Conservation (phyloP, 2,113 vertebrate genomes). For the Xenopus laevis region DNA sequence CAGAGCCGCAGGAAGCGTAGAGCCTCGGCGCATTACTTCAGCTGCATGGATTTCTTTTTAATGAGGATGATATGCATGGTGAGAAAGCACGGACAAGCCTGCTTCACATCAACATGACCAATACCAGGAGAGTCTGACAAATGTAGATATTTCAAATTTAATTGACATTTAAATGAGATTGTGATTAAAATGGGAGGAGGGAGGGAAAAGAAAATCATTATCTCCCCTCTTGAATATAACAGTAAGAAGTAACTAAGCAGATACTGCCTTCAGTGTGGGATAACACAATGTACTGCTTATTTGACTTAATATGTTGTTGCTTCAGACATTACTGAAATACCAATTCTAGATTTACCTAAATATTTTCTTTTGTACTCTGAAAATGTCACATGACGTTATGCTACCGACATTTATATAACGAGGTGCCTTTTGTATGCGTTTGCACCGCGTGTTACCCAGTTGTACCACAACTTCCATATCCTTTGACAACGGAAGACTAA, state of each 20-base stretch:
- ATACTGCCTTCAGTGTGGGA: slow-evolving; percentile 1
- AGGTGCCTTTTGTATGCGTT: too few species aligned
- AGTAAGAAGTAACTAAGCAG: not conserved
- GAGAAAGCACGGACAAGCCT: slow-evolving; percentile 84
- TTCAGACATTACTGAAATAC: too few species aligned
- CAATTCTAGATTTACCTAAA: too few species aligned
- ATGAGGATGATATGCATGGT: slow-evolving; percentile 89
- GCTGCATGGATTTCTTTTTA: slow-evolving; percentile 77
- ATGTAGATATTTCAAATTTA: slow-evolving; percentile 99
- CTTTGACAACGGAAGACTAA: too few species aligned
- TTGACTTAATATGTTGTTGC: too few species aligned
- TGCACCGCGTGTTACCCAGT: too few species aligned
- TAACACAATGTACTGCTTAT: not conserved
- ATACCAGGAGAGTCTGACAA: slow-evolving; percentile 95
- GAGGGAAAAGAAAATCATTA: slow-evolving; percentile 32
- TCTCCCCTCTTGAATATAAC: not conserved
- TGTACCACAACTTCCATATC: too few species aligned
- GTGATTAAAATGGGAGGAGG: slow-evolving; percentile 61
- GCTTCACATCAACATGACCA: slow-evolving; percentile 77
- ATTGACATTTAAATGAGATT: slow-evolving; percentile 92
- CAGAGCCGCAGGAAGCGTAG: slow-evolving; percentile 65
- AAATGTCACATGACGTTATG: too few species aligned
- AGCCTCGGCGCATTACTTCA: slow-evolving; percentile 67
- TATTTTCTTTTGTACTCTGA: too few species aligned
- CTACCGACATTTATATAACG: too few species aligned